These are phyloP conservation scores for Cettia cetti DNA, from an alignment of 2,113 vertebrate genomes.

Conservation along the genomic window DNA sequence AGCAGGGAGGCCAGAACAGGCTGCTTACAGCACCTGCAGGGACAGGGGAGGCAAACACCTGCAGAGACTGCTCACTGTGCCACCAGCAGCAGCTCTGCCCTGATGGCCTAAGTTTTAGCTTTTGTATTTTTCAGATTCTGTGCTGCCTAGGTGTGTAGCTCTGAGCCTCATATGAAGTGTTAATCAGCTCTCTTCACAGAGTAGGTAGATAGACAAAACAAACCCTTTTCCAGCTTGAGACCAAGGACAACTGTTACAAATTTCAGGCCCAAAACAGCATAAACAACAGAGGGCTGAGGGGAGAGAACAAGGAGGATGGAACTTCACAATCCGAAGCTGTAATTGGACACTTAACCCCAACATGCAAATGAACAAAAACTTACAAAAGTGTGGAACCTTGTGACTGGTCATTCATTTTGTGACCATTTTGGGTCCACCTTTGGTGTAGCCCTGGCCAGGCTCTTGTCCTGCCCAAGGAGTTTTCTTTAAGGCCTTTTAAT, in stretches of 20 bases:
- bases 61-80: not conserved
- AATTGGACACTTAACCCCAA: not conserved
- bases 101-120: not conserved
- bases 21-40: not conserved
- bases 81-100: not conserved
- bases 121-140: not conserved
- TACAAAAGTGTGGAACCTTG: not conserved
- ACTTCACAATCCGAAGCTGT: not conserved
- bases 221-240: not conserved
- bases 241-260: not conserved
- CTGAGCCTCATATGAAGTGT: not conserved
- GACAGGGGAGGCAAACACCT: not conserved
- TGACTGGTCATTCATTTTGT: not conserved
- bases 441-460: not conserved
- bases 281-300: not conserved
- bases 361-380: not conserved
- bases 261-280: not conserved
- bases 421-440: not conserved
- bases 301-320: not conserved
- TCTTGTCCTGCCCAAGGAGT: not conserved
- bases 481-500: not conserved
- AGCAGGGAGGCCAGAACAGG: not conserved
- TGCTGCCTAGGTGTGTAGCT: not conserved
- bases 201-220: not conserved
- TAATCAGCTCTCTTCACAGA: not conserved